Evolutionary conservation across 2,113 vertebrate species (phyloP).

Genomic region (Phrynocephalus versicolor): DNA sequence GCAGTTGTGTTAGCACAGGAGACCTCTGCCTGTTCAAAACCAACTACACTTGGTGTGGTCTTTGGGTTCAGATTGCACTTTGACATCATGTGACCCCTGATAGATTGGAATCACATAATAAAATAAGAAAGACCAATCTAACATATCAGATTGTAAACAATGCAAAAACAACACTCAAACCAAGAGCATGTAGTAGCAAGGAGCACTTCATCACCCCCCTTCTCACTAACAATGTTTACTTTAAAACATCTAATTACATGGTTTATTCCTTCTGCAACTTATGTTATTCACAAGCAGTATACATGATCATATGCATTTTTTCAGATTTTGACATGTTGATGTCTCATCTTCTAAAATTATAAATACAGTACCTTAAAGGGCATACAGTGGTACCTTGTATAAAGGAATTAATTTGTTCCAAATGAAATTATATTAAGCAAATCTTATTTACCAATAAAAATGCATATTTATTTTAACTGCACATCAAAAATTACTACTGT

Average conservation of each 20-base stretch:
- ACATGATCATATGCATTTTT: neutral
- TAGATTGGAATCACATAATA: neutral
- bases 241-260: neutral
- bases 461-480: slow-evolving; percentile 13
- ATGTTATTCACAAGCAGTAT: neutral
- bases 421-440: no score
- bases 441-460: neutral
- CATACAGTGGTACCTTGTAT: no score
- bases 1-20: no score
- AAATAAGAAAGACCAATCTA: no score
- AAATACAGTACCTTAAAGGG: slow-evolving; percentile 22
- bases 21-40: no score
- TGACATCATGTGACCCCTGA: no score
- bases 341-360: slow-evolving; percentile 18
- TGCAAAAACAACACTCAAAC: neutral
- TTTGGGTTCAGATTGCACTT: no score
- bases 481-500: neutral
- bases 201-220: neutral
- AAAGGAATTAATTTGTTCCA: no score
- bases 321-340: neutral
- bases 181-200: no score
- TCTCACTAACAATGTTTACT: neutral
- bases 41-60: no score
- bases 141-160: neutral
- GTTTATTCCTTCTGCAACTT: neutral